These are phyloP conservation scores for Zele albiditarsus DNA, from an alignment of 2,888 invertebrate genomes.

Conservation along the genomic window DNA sequence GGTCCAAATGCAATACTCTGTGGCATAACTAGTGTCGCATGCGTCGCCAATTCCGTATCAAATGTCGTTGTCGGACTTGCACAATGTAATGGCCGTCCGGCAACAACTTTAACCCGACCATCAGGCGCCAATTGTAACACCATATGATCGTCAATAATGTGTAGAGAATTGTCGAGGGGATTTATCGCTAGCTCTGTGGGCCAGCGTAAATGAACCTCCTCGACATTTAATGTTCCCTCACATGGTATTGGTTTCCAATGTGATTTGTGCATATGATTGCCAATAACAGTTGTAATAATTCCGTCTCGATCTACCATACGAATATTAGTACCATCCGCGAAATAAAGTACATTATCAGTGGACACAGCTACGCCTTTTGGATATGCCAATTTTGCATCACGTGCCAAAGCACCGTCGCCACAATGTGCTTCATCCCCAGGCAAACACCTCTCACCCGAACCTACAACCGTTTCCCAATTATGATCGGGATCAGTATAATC, in stretches of 20 bases:
- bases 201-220: conserved; percentile 95
- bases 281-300: conserved; percentile 92
- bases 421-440: conserved; percentile 96
- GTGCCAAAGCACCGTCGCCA: conserved; percentile 94
- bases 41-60: conserved; percentile 91
- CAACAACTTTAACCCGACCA: conserved; percentile 92
- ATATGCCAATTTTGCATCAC: conserved; percentile 94
- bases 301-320: conserved; percentile 94
- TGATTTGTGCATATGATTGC: conserved; percentile 93
- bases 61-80: conserved; percentile 86
- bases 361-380: conserved; percentile 97
- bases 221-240: conserved; percentile 91
- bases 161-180: conserved; percentile 93
- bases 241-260: conserved; percentile 96
- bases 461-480: conserved; percentile 96
- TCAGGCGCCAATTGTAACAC: conserved; percentile 93
- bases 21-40: conserved; percentile 92
- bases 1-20: conserved; percentile 96
- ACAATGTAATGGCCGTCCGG: conserved; percentile 94
- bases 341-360: conserved; percentile 92
- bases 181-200: conserved; percentile 96
- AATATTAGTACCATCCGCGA: conserved; percentile 96
- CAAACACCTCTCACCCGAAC: conserved; percentile 93
- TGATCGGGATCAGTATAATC: conserved; percentile 90
- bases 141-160: conserved; percentile 98